A percentile compares a stretch with the other conserved stretches of the same genome.
Conservation (phyloP, 2,797 vertebrate genomes). For the Pyrocephalus nanus region DNA sequence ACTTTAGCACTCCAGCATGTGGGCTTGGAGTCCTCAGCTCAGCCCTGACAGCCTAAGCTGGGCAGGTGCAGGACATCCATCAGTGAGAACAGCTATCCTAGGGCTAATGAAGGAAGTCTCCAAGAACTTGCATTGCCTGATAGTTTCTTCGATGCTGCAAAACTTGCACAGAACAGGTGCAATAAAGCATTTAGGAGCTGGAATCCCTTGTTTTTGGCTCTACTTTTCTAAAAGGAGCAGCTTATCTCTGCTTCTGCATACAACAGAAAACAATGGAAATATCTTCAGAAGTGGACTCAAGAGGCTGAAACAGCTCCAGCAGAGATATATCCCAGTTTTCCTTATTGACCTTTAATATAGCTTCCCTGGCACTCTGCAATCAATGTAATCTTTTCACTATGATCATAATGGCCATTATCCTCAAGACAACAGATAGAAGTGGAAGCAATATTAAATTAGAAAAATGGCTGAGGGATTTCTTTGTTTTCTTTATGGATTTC, state of each 20-base stretch:
- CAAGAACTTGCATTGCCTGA: neutral
- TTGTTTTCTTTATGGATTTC: constrained; percentile 64
- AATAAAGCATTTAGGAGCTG: neutral
- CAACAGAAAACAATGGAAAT: constrained; percentile 35
- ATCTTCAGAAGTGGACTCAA: constrained; percentile 30
- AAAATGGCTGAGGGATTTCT: constrained; percentile 60
- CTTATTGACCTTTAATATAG: constrained; percentile 63
- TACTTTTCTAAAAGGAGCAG: neutral
- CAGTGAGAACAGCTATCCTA: neutral
- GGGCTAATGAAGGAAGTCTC: neutral
- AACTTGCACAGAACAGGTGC: neutral
- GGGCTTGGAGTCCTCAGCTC: neutral
- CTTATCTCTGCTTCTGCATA: neutral
- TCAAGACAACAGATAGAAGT: constrained; percentile 45
- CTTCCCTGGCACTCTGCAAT: constrained; percentile 46
- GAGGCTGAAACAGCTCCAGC: constrained; percentile 54
- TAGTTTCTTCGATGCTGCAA: neutral
- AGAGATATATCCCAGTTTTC: constrained; percentile 49
- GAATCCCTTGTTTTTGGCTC: neutral
- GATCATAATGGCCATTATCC: constrained; percentile 49
- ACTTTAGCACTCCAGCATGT: neutral
- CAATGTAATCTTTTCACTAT: constrained; percentile 53
- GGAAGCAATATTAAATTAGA: constrained; percentile 59
- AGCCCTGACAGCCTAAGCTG: neutral
- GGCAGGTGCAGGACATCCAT: neutral